Evolutionary conservation across 2,888 invertebrate species (phyloP).

Genomic region (Brenthis hecate): DNA sequence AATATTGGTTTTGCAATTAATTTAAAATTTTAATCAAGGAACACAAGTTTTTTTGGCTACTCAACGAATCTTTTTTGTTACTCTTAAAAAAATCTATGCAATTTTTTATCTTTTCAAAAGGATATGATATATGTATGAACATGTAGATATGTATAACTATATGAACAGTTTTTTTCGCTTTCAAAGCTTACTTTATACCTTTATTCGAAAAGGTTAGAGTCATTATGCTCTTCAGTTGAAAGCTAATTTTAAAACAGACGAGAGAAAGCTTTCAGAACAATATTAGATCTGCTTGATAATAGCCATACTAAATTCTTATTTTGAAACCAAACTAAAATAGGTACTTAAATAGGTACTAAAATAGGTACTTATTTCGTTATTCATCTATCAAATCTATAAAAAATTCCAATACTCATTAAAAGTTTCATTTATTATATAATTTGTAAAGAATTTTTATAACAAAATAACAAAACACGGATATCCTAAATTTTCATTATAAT

Average conservation of each 20-base stretch:
- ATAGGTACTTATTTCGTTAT: not conserved
- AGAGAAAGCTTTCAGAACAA: conserved; percentile 22
- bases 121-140: too few species aligned
- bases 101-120: not conserved
- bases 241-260: conserved; percentile 14
- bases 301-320: not conserved
- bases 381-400: not conserved
- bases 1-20: not conserved
- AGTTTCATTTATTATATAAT: too few species aligned
- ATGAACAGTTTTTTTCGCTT: not conserved
- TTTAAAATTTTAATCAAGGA: conserved; percentile 8
- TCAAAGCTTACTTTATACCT: not conserved
- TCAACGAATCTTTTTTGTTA: conserved; percentile 1
- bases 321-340: too few species aligned
- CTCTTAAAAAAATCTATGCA: not conserved
- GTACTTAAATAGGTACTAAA: too few species aligned
- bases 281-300: conserved; percentile 9
- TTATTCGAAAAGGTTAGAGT: conserved; percentile 2
- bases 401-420: too few species aligned
- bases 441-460: too few species aligned
- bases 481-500: not conserved
- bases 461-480: too few species aligned
- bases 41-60: not conserved
- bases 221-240: conserved; percentile 7
- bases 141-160: not conserved